Evolutionary conservation across 2,113 vertebrate genomes (phyloP), one percentile per base, ranked within the genome.

Genomic region (Rissa tridactyla): DNA sequence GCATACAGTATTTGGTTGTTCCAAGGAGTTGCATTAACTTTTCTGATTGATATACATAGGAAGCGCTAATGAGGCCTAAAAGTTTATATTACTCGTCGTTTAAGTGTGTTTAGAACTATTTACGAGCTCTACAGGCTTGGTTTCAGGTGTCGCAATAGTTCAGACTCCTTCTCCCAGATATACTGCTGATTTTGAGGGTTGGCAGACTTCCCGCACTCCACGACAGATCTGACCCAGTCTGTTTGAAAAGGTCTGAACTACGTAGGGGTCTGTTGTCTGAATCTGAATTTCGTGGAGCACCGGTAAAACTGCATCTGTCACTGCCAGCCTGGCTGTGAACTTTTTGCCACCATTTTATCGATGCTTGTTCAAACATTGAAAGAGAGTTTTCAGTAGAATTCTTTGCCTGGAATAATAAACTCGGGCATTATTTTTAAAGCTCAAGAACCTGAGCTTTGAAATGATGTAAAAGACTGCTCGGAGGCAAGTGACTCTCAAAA

Each of bases 101-200:
- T 96, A 72, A 52, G 29, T 75, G 77, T 57, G 54, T 70, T 83
- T 76, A 68, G 91, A 94, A 42, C 76, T 82, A 42, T 91, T 93
- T 88, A 22, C 32, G 94, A 92, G 36, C 68, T 78, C 47, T 57
- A 10, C 70, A 57, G 75, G 93, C 92, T 83, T 89, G 36, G 54
- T 97, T 98, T 98, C 88, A 97, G 97, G 94, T 98, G 90, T 89
- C 81, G 90, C 69, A 78, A 60, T 94, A 92, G 87, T 49, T 86
- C 82, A 94, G 96, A 26, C 92, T 80, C 65, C 86, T 78, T 92
- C 90, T 96, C 92, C 90, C 94, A 96, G 95, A 81, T 96, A 6
- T 34, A 42, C 76, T 76, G 68, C 80, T 86, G 87, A 18, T 94
- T 91, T 61, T 69, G 70, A 52, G 66, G 64, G 34, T 36, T 96